Percentiles rank a stretch among this genome's conserved stretches.
phyloP scores from a whole-genome alignment of 2,888 invertebrate species.

The Axea sp. region DNA sequence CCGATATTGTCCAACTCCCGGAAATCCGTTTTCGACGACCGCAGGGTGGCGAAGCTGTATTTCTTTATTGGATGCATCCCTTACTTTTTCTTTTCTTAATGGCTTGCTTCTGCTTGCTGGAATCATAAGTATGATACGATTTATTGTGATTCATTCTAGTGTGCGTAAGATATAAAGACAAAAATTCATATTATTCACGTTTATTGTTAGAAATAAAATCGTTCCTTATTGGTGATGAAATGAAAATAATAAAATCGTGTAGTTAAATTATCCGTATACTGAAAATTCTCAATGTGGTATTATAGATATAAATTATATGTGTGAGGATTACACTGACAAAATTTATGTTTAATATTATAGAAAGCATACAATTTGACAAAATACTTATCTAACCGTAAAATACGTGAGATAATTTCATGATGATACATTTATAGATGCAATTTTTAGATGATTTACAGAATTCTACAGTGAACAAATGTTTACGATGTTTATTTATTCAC shows the following conservation, averaged over 20 bases:
- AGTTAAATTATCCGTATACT: slow-evolving; percentile 3
- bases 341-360: slow-evolving; percentile 48
- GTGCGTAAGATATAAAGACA: slow-evolving; percentile 17
- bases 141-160: slow-evolving; percentile 48
- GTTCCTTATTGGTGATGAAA: slow-evolving; percentile 42
- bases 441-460: no score
- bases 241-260: slow-evolving; percentile 30
- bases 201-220: slow-evolving; percentile 54
- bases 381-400: slow-evolving; percentile 26
- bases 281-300: slow-evolving; percentile 5
- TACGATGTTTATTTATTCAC: no score
- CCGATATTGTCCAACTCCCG: slow-evolving; percentile 60
- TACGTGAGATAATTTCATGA: slow-evolving; percentile 10
- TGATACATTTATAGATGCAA: slow-evolving; percentile 1
- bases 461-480: no score
- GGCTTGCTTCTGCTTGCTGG: slow-evolving; percentile 37
- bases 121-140: slow-evolving; percentile 42
- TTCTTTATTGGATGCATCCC: slow-evolving; percentile 61
- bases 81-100: slow-evolving; percentile 42
- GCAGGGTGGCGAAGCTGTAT: slow-evolving; percentile 52
- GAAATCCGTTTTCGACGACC: slow-evolving; percentile 60
- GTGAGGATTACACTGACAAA: slow-evolving; percentile 14
- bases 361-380: slow-evolving; percentile 33
- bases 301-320: slow-evolving; percentile 6
- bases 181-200: slow-evolving; percentile 47